Percentiles rank a stretch among this genome's conserved stretches.
Evolutionary conservation across 2,888 invertebrate genomes (phyloP).

Genomic region (Eristalis pertinax): DNA sequence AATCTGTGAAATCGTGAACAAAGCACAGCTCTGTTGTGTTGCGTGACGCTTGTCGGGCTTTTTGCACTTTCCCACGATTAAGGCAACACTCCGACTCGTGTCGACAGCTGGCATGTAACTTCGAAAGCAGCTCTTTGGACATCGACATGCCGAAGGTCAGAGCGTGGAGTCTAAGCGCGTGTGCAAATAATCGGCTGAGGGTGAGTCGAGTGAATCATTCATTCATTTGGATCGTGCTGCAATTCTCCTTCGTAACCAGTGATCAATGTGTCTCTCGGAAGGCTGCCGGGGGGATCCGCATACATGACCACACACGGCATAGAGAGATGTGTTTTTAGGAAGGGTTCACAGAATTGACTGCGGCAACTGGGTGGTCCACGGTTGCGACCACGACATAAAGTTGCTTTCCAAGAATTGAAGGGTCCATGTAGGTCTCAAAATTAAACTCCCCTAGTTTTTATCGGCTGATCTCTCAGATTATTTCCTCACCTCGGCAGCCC

Average conservation of each 20-base stretch:
- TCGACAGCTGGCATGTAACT: not conserved
- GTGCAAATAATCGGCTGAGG: slow-evolving; percentile 8
- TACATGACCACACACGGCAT: slow-evolving; percentile 10
- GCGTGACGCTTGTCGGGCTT: not conserved
- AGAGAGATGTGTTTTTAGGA: not conserved
- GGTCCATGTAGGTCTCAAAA: not conserved
- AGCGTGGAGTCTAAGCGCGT: not conserved
- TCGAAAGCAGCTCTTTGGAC: not conserved
- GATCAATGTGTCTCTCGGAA: not conserved
- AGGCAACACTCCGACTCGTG: not conserved
- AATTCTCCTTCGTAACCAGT: slow-evolving; percentile 3
- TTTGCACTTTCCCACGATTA: slow-evolving; percentile 40
- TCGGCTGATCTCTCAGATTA: slow-evolving; percentile 1
- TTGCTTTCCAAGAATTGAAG: slow-evolving; percentile 23
- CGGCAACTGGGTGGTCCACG: slow-evolving; percentile 32
- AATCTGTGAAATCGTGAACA: slow-evolving; percentile 14
- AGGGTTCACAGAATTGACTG: not conserved
- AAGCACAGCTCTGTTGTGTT: slow-evolving; percentile 3
- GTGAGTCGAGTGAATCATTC: slow-evolving; percentile 10
- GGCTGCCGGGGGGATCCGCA: not conserved
- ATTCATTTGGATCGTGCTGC: not conserved
- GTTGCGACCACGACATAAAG: not conserved
- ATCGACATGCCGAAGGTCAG: slow-evolving; percentile 14
- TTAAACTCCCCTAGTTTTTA: not conserved
- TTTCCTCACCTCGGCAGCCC: slow-evolving; percentile 7